These are phyloP conservation scores for Phoebastria nigripes DNA, from an alignment of 2,797 vertebrate species.

Conservation along the genomic window DNA sequence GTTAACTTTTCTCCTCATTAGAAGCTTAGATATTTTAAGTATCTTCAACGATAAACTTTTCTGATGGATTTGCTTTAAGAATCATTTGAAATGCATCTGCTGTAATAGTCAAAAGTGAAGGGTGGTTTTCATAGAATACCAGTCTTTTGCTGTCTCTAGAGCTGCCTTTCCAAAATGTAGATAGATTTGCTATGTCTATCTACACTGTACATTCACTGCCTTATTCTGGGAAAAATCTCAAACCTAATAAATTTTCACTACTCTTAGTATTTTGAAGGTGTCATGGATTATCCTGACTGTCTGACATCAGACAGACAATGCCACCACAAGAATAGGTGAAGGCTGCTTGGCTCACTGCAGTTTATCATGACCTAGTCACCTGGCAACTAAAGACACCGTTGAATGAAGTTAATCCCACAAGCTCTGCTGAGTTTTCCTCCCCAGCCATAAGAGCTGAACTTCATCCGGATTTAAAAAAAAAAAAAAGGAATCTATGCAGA, in stretches of 20 bases:
- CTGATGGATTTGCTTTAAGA: not conserved
- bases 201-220: not conserved
- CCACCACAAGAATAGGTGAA: fast-evolving
- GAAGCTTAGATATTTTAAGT: not conserved
- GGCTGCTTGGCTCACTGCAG: not conserved
- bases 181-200: not conserved
- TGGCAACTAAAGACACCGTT: fast-evolving
- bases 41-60: not conserved
- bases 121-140: not conserved
- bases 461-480: not conserved
- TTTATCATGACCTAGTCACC: not conserved
- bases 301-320: not conserved
- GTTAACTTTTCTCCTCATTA: not conserved
- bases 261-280: not conserved
- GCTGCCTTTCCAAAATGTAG: not conserved
- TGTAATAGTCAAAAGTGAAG: not conserved
- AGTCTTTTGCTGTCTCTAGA: not conserved
- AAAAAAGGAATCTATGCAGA: not conserved
- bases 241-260: not conserved
- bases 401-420: not conserved
- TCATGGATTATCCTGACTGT: not conserved
- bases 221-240: not conserved
- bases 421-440: not conserved
- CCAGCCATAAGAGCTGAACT: not conserved
- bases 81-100: not conserved